Evolutionary conservation across 2,888 invertebrate species (phyloP).

Genomic region (Phyto melanocephala): DNA sequence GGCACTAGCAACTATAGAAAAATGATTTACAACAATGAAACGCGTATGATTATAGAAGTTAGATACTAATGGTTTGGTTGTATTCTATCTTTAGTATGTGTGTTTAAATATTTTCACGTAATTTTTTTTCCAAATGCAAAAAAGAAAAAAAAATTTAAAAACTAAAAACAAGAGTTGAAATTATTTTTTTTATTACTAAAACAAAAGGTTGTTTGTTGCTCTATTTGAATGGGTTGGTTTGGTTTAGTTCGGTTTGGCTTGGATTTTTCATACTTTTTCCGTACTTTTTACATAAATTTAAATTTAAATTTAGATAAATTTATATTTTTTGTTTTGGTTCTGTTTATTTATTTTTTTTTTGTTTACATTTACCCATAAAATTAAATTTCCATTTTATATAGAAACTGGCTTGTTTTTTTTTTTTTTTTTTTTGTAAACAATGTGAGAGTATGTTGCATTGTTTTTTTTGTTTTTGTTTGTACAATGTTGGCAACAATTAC

Average conservation of each 20-base stretch:
- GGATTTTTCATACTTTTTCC: neutral
- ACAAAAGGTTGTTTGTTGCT: constrained; percentile 1
- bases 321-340: neutral
- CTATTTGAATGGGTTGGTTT: neutral
- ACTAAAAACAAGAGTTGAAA: constrained; percentile 29
- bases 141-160: too few relatives aligned
- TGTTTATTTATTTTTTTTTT: neutral
- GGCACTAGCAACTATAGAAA: neutral
- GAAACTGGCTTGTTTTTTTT: too few relatives aligned
- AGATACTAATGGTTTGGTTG: neutral
- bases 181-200: constrained; percentile 40
- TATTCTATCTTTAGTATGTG: neutral
- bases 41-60: constrained; percentile 10
- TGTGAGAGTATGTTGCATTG: constrained; percentile 19
- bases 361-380: constrained; percentile 18
- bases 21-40: neutral
- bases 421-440: neutral
- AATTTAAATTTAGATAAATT: constrained; percentile 34
- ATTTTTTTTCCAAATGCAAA: constrained; percentile 6
- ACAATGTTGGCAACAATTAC: constrained; percentile 47
- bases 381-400: constrained; percentile 33
- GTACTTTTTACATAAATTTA: constrained; percentile 18
- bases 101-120: constrained; percentile 33
- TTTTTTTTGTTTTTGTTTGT: neutral
- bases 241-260: too few relatives aligned